These are phyloP conservation scores for Elephantulus edwardii DNA, from an alignment of 2,113 vertebrate genomes.

Conservation along the genomic window DNA sequence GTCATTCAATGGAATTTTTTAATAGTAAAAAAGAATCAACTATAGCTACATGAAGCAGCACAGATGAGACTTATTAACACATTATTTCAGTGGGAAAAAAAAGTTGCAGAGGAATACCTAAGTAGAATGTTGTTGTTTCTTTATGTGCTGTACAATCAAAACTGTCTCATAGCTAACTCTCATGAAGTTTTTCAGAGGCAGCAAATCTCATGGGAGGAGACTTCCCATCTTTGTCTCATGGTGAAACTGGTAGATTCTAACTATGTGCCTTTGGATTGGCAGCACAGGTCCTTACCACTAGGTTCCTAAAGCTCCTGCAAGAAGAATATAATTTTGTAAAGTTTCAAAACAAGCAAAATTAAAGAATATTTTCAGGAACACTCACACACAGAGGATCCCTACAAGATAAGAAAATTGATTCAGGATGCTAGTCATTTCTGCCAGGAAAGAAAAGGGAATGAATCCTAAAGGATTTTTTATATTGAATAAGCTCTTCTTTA, in stretches of 20 bases:
- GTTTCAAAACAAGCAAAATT: slow-evolving; percentile 3
- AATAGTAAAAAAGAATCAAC: not conserved
- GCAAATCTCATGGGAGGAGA: no score
- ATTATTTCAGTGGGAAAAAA: not conserved
- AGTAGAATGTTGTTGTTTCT: no score
- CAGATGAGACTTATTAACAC: not conserved
- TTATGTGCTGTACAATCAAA: no score
- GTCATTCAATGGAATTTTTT: no score
- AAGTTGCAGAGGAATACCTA: not conserved
- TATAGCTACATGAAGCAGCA: not conserved
- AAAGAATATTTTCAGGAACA: slow-evolving; percentile 25
- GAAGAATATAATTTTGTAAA: not conserved
- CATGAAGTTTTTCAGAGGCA: no score
- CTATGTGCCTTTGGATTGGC: no score
- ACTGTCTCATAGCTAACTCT: no score
- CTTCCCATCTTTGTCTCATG: no score
- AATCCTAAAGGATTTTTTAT: not conserved
- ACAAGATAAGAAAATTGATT: not conserved
- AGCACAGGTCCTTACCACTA: no score
- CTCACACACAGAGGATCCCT: not conserved
- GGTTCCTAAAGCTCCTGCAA: no score
- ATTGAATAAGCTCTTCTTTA: slow-evolving; percentile 47
- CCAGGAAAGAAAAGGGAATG: not conserved
- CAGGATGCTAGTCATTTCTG: slow-evolving; percentile 8
- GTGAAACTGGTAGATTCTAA: no score